A percentile compares a stretch with the other conserved stretches of the same genome.
phyloP scores from a whole-genome alignment of 2,113 vertebrate genomes.

The Albula glossodonta region DNA sequence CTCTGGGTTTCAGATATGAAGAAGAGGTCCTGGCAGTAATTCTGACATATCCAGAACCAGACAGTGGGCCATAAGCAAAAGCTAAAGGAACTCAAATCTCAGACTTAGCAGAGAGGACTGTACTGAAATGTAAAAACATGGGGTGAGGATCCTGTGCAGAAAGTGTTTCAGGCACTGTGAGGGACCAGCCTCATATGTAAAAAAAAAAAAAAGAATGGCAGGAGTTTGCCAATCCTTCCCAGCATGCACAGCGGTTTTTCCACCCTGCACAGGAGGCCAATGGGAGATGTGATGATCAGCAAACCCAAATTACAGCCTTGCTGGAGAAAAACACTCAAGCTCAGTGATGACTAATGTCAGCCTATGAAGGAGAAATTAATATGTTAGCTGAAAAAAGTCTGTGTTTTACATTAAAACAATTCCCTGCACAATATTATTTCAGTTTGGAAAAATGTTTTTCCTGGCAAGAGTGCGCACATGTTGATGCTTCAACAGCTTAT shows the following conservation, averaged over 20 bases:
- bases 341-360: conserved; percentile 1
- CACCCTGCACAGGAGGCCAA: neutral
- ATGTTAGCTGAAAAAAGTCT: neutral
- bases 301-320: neutral
- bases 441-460: neutral
- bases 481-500: no score
- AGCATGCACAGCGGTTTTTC: neutral
- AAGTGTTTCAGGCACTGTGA: no score
- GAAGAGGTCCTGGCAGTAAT: no score
- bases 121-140: neutral
- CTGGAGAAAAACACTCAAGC: neutral
- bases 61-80: neutral
- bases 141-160: no score
- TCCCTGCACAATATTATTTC: neutral
- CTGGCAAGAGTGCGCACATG: no score
- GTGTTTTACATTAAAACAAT: neutral
- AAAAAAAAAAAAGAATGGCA: neutral
- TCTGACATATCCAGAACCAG: neutral
- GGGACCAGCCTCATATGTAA: no score
- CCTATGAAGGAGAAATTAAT: neutral
- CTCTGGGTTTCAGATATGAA: no score
- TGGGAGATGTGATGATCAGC: neutral
- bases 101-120: neutral
- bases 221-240: neutral
- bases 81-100: neutral